phyloP scores from a whole-genome alignment of 2,113 vertebrate genomes.

The Forbesichthys agassizii region DNA sequence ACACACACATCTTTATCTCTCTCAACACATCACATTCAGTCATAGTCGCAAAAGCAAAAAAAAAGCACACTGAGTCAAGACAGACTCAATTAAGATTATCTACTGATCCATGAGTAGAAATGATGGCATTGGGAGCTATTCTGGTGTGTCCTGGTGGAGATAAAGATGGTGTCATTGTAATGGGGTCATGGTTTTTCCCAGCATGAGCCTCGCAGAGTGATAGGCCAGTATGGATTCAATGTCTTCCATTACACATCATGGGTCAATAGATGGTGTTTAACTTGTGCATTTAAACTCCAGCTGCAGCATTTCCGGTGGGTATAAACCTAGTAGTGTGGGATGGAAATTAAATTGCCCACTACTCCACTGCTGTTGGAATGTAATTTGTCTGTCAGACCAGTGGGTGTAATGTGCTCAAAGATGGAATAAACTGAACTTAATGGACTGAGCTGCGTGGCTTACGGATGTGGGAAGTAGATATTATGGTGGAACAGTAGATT shows the following conservation, averaged over 20 bases:
- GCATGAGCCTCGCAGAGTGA: slow-evolving; percentile 1
- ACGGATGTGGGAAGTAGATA: no score
- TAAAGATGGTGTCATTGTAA: not conserved
- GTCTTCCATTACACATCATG: slow-evolving; percentile 20
- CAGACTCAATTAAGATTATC: not conserved
- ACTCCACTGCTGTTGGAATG: slow-evolving; percentile 41
- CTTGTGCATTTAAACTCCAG: slow-evolving; percentile 55
- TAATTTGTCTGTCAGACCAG: slow-evolving; percentile 39
- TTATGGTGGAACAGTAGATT: no score
- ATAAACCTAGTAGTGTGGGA: slow-evolving; percentile 32
- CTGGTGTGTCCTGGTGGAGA: not conserved
- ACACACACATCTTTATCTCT: slow-evolving; percentile 1
- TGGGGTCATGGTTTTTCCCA: not conserved
- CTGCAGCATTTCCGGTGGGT: slow-evolving; percentile 36
- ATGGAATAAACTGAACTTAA: slow-evolving; percentile 43
- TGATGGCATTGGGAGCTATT: not conserved
- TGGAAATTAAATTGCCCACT: slow-evolving; percentile 50
- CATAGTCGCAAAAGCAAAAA: not conserved
- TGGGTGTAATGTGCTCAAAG: not conserved
- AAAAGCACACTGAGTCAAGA: not conserved
- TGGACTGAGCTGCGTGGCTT: slow-evolving; percentile 35
- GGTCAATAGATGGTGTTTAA: slow-evolving; percentile 37
- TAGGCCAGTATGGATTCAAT: slow-evolving; percentile 16
- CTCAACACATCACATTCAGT: not conserved
- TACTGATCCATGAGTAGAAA: not conserved